Evolutionary conservation across 1,140 invertebrate genomes (phyloP), one percentile per base, ranked within the genome.

Genomic region (Belonocnema kinseyi): DNA sequence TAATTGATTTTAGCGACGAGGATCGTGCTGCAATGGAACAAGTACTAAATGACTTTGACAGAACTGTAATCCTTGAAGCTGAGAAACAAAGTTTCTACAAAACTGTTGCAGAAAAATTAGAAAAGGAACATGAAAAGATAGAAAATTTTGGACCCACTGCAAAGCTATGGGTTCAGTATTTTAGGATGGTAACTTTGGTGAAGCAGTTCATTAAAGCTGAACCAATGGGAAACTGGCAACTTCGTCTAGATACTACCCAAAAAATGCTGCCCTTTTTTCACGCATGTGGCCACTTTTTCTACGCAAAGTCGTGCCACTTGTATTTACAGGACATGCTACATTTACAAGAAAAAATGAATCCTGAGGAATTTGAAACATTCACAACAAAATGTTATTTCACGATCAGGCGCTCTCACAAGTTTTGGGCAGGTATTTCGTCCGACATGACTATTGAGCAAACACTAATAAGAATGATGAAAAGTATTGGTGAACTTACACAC

Each of bases 271-370:
- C 80, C 14, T 71, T 77, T 40, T 87, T 84, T n/a, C 61, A 70
- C 66, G 78, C 84, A 19, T 75, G 75, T 17, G 83, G 80, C 7
- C 80, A 72, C 72, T 53, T 78, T 26, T n/a, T 26, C 3, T 85
- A 85, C 72, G 80, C 80, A 7, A 82, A 80, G 33, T 52, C 17
- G 7, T 16, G 26, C 8, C 73, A 77, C 5, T 56, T 85, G 13
- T 81, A 76, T 46, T 33, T 56, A 21, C 71, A 80, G 78, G 51
- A 91, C 83, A 92, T 90, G 90, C 0, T 58, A 73, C 50, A 84
- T 53, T 70, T 86, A 10, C 51, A 84, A 71, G 51, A 50, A 74
- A 83, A 51, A 21, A 85, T 85, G 26, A 70, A 83, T 84, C 53
- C 52, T 51, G 51, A 75, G 40, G 87, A 91, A 76, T 87, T 80